phyloP scores from a whole-genome alignment of 2,113 vertebrate species.

The Daubentonia madagascariensis region DNA sequence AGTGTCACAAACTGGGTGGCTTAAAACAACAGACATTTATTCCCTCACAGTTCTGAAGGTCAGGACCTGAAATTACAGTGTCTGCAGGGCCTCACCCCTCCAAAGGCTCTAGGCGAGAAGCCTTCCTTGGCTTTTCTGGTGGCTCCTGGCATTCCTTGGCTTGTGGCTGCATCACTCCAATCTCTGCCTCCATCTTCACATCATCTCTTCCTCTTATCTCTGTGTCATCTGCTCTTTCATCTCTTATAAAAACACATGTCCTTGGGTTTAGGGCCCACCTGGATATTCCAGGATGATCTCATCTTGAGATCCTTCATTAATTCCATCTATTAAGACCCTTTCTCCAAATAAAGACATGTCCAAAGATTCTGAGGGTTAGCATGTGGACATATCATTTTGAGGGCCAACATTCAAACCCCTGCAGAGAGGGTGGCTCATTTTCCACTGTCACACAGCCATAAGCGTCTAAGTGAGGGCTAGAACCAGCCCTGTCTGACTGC shows the following conservation, averaged over 20 bases:
- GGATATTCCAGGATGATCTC: not conserved
- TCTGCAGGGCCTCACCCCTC: not conserved
- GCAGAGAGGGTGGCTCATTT: not conserved
- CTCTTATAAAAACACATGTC: not conserved
- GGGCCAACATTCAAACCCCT: fast-evolving
- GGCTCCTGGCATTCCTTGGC: too few species aligned
- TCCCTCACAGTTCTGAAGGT: not conserved
- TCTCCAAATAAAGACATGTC: not conserved
- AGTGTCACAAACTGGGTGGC: not conserved
- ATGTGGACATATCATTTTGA: not conserved
- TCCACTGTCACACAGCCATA: too few species aligned
- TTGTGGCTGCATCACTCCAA: fast-evolving
- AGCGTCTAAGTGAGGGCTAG: not conserved
- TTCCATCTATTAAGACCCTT: not conserved
- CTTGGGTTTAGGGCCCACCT: not conserved
- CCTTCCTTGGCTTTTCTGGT: too few species aligned
- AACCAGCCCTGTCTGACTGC: not conserved
- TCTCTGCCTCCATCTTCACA: too few species aligned
- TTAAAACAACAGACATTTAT: not conserved
- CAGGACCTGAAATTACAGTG: not conserved
- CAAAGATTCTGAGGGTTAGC: not conserved
- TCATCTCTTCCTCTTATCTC: fast-evolving
- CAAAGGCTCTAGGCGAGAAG: not conserved
- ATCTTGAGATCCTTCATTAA: not conserved
- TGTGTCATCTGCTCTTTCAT: not conserved